Conservation (phyloP, 1,140 invertebrate genomes). For the Heliconius melpomene region DNA sequence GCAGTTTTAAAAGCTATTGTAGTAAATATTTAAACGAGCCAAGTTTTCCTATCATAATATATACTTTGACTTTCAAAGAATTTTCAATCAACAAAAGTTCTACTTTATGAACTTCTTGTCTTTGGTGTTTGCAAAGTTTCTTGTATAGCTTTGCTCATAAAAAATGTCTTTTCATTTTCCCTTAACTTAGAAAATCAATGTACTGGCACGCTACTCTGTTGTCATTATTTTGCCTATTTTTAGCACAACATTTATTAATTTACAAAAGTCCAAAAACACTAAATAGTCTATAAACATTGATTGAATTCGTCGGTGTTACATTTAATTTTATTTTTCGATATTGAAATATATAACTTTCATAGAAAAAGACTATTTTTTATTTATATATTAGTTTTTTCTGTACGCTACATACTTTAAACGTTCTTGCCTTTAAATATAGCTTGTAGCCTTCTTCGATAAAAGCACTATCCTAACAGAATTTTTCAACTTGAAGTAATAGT, state of each 20-base stretch:
- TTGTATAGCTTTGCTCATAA: background rate
- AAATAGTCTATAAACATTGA: background rate
- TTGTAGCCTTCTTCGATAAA: too few relatives aligned
- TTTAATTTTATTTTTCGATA: too few relatives aligned
- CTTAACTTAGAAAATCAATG: conserved; percentile 1
- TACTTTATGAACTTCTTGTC: conserved; percentile 6
- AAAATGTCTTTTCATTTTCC: background rate
- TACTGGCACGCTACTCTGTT: background rate
- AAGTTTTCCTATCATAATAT: conserved; percentile 1
- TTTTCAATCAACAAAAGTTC: conserved; percentile 10
- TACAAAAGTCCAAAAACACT: background rate
- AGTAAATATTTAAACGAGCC: conserved; percentile 4
- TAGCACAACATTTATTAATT: background rate
- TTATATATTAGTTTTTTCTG: too few relatives aligned
- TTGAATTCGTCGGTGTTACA: too few relatives aligned
- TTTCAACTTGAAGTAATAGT: too few relatives aligned
- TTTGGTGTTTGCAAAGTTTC: conserved; percentile 1
- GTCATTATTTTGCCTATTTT: background rate
- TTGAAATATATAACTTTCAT: too few relatives aligned
- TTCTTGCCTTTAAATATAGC: too few relatives aligned
- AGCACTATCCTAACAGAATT: too few relatives aligned
- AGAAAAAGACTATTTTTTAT: too few relatives aligned
- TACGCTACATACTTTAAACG: too few relatives aligned
- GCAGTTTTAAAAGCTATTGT: conserved; percentile 4
- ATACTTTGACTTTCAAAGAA: background rate